Percentiles rank a stretch among this genome's conserved stretches.
These are phyloP conservation scores for Aricia artaxerxes DNA, from an alignment of 2,888 invertebrate species.

Conservation along the genomic window DNA sequence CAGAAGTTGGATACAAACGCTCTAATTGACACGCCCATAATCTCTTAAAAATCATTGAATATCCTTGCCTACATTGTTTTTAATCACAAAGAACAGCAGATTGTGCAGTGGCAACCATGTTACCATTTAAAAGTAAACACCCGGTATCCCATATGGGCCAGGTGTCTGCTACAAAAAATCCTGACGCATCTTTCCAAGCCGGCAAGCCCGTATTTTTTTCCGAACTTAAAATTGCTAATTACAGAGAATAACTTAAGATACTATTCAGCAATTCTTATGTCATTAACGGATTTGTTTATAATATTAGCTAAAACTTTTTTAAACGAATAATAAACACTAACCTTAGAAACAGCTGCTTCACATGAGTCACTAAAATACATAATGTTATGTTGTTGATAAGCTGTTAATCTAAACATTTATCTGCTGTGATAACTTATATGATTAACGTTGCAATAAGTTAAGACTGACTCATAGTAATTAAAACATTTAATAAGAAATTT, in stretches of 20 bases:
- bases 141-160: not conserved
- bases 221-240: not conserved
- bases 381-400: not conserved
- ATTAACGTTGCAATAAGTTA: not conserved
- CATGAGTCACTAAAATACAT: not conserved
- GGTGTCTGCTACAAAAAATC: not conserved
- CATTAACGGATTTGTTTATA: not conserved
- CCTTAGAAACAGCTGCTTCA: not conserved
- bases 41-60: not conserved
- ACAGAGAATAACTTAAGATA: not conserved
- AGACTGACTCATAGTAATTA: not conserved
- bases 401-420: not conserved
- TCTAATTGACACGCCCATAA: too few species aligned
- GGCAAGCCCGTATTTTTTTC: not conserved
- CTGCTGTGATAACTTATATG: not conserved
- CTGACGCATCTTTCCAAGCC: not conserved
- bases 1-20: too few species aligned
- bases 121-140: not conserved
- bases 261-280: not conserved
- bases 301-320: not conserved
- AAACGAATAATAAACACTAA: not conserved
- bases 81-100: not conserved
- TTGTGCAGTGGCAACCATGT: not conserved
- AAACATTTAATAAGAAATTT: too few species aligned
- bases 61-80: not conserved